These are phyloP conservation scores for Drosophila nigricruria DNA, from an alignment of 2,888 invertebrate species.

Conservation along the genomic window DNA sequence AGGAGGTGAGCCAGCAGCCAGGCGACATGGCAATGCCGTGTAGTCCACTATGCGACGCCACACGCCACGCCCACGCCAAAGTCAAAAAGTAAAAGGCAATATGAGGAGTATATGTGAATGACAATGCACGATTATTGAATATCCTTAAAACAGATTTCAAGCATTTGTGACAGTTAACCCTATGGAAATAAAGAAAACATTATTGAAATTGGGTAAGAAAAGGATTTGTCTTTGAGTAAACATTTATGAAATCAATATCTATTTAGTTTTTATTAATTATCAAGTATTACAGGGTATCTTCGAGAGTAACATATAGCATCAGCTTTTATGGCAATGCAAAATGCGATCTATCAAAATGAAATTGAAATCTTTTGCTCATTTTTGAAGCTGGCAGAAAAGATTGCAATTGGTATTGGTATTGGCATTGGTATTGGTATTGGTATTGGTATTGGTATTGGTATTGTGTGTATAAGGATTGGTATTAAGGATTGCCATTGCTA, in stretches of 20 bases:
- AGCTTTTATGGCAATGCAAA: conserved; percentile 40
- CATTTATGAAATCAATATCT: too few relatives aligned
- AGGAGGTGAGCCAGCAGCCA: conserved; percentile 10
- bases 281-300: conserved; percentile 35
- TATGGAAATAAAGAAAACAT: not conserved
- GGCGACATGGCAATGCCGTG: not conserved
- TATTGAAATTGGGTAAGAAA: not conserved
- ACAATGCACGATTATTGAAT: conserved; percentile 41
- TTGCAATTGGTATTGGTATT: conserved; percentile 40
- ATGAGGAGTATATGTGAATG: conserved; percentile 19
- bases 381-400: conserved; percentile 62
- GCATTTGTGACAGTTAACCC: not conserved
- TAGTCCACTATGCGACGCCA: not conserved
- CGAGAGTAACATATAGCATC: conserved; percentile 1
- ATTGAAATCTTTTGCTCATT: conserved; percentile 82
- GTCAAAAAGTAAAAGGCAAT: conserved; percentile 55
- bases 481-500: conserved; percentile 17
- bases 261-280: too few relatives aligned
- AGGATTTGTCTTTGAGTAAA: too few relatives aligned
- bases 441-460: not conserved
- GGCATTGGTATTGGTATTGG: conserved; percentile 46
- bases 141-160: conserved; percentile 9
- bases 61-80: conserved; percentile 21
- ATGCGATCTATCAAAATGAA: conserved; percentile 80
- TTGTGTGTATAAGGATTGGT: conserved; percentile 10